Conservation (phyloP, 1,140 invertebrate genomes). For the Polypedilum vanderplanki region DNA sequence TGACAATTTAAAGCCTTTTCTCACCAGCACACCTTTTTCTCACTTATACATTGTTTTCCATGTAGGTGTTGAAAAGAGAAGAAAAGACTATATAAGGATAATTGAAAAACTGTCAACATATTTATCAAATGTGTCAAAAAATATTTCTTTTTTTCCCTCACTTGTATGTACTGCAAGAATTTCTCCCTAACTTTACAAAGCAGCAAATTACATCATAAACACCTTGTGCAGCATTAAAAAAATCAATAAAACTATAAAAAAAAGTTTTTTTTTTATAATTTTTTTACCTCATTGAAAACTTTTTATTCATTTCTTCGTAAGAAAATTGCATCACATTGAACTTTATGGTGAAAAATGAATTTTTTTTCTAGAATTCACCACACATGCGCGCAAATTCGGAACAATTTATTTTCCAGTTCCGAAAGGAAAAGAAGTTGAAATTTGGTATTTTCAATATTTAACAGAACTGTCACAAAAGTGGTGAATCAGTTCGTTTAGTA, state of each 20-base stretch:
- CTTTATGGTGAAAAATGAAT: background rate
- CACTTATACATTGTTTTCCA: too few species aligned
- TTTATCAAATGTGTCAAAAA: too few species aligned
- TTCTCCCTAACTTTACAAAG: too few species aligned
- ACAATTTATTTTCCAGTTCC: background rate
- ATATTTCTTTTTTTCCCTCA: too few species aligned
- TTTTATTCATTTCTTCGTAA: background rate
- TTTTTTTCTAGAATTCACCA: background rate
- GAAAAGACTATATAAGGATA: too few species aligned
- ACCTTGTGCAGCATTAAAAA: slow-evolving; percentile 10
- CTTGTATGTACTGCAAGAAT: too few species aligned
- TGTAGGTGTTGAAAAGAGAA: too few species aligned
- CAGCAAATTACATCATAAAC: background rate
- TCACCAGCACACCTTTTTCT: too few species aligned
- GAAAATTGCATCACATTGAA: background rate
- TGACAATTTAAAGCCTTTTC: too few species aligned
- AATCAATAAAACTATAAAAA: slow-evolving; percentile 13
- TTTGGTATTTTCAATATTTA: background rate
- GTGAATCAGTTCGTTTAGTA: slow-evolving; percentile 8
- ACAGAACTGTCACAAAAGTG: background rate
- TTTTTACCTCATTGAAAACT: background rate
- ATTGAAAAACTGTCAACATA: too few species aligned
- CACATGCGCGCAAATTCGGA: background rate
- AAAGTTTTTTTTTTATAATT: background rate
- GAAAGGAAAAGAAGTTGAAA: background rate